A percentile compares a stretch with the other conserved stretches of the same genome.
These are phyloP conservation scores for Rhodeus uyekii DNA, from an alignment of 2,797 vertebrate genomes.

Conservation along the genomic window DNA sequence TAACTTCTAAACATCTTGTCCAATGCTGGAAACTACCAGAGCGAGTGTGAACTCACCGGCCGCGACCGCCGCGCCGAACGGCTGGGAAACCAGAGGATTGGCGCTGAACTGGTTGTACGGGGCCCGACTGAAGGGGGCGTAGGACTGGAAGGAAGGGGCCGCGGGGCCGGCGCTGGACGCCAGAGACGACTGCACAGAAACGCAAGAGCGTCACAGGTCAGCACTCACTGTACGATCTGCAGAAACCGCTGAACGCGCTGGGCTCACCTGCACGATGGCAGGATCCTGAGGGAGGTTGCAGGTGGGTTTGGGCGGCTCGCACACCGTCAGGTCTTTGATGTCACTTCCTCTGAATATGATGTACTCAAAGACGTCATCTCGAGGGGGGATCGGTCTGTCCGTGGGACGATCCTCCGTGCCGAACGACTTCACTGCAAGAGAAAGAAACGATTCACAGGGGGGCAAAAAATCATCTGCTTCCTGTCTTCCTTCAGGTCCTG, in stretches of 20 bases:
- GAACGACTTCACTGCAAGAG: conserved; percentile 90
- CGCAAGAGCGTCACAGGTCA: conserved; percentile 3
- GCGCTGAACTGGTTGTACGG: conserved; percentile 90
- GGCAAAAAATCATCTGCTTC: too few species aligned
- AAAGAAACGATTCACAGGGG: too few species aligned
- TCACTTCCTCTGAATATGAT: conserved; percentile 98
- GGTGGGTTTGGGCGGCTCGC: conserved; percentile 94
- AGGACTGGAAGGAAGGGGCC: conserved; percentile 86
- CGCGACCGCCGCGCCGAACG: conserved; percentile 83
- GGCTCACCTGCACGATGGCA: conserved; percentile 92
- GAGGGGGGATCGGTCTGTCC: conserved; percentile 94
- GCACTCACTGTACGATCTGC: not conserved
- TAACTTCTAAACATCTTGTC: not conserved
- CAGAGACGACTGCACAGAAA: conserved; percentile 85
- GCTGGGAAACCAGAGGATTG: conserved; percentile 82
- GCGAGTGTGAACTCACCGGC: conserved; percentile 77
- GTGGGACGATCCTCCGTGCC: conserved; percentile 97
- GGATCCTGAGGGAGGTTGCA: conserved; percentile 95
- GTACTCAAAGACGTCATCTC: conserved; percentile 97
- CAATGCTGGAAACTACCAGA: not conserved
- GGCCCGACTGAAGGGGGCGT: conserved; percentile 87
- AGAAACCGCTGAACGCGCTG: not conserved
- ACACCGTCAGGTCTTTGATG: conserved; percentile 98
- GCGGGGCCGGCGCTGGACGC: conserved; percentile 77
- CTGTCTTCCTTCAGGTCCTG: not conserved